Percentiles rank a stretch among this genome's conserved stretches.
Evolutionary conservation across 2,888 invertebrate species (phyloP).

Genomic region (Eupithecia vulgata): DNA sequence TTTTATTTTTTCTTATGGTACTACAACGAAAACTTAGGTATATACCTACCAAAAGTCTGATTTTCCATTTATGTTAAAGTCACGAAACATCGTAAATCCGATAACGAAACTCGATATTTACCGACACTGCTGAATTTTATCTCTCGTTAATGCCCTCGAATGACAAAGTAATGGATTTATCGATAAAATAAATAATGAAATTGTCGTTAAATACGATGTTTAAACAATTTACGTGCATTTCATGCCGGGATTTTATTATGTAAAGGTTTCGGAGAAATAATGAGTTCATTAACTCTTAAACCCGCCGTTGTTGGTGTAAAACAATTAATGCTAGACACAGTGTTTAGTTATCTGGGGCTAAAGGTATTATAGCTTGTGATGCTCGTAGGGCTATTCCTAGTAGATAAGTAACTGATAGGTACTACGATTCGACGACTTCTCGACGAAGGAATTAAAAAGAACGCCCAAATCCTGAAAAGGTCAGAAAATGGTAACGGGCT

Average conservation of each 20-base stretch:
- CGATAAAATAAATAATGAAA: constrained; percentile 25
- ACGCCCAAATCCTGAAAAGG: not conserved
- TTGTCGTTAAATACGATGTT: constrained; percentile 11
- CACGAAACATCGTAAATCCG: constrained; percentile 18
- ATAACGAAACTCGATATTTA: constrained; percentile 27
- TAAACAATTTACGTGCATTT: constrained; percentile 9
- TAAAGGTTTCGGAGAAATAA: not conserved
- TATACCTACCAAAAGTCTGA: not conserved
- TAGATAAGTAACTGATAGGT: no score
- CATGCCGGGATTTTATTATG: constrained; percentile 10
- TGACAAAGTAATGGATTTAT: constrained; percentile 31
- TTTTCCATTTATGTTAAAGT: not conserved
- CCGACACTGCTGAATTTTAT: constrained; percentile 27
- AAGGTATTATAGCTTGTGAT: no score
- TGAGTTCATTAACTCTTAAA: constrained; percentile 1
- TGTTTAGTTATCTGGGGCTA: no score
- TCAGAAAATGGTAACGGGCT: not conserved
- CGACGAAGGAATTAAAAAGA: not conserved
- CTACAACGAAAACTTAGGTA: no score
- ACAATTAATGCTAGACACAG: no score
- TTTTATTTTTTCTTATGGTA: no score
- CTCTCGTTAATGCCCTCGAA: constrained; percentile 26
- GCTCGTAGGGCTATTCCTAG: no score
- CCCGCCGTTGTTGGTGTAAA: not conserved
- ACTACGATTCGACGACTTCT: no score